Evolutionary conservation across 1,140 invertebrate genomes (phyloP), one percentile per base, ranked within the genome.

Genomic region (Euglossa dilemma): DNA sequence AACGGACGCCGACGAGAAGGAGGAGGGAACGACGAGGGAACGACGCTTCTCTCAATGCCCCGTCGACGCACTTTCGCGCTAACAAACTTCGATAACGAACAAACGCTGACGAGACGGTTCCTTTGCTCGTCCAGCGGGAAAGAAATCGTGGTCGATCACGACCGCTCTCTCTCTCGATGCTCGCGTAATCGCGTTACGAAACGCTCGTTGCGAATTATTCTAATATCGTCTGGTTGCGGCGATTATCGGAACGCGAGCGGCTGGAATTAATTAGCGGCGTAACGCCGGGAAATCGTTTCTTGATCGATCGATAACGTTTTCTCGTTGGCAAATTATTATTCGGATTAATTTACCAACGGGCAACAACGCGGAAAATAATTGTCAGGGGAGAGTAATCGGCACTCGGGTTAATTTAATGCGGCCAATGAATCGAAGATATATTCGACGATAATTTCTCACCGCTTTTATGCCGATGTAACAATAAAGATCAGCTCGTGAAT

Each of bases 61-160:
- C 52, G 6, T 64, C 71, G 28, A 79, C 52, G 69, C 54, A 70
- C 57, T 80, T 80, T 45, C 73, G 6, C 54, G 45, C 69, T 50
- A 67, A 79, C 72, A 70, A 81, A 75, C 59, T 85, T n/a, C 83
- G 67, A 75, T 74, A 52, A 85, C 64, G 52, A 87, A 63, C 64
- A 84, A 87, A 86, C 80, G 81, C 69, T 82, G 81, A 83, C 64
- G 50, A 75, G 69, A 76, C 74, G 59, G 43, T 74, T 73, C 50
- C 83, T 54, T 56, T 23, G 47, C 16, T 11, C 25, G 5, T 3
- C 54, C 7, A 25, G 6, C 16, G 2, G 28, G 18, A 20, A 47
- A 71, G 54, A 59, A 61, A 61, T 25, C 28, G 14, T 52, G 36
- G 8, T 52, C 23, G n/a, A 78, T 63, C 18, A 45, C n/a, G 64